These are phyloP conservation scores for Deilephila elpenor DNA, from an alignment of 2,888 invertebrate species.

Conservation along the genomic window DNA sequence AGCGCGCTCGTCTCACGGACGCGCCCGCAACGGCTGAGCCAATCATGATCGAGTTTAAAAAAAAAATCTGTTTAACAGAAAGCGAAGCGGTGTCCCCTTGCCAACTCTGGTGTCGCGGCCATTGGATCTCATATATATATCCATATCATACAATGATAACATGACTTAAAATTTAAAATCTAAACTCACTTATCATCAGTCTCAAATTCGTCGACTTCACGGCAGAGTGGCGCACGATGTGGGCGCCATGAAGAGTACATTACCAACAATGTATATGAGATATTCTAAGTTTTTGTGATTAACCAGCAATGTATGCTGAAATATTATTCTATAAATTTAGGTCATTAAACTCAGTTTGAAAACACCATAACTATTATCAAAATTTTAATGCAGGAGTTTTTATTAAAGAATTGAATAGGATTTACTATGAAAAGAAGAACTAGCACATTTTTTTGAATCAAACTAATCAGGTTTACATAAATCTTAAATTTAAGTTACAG, in stretches of 20 bases:
- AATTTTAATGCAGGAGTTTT: too few relatives aligned
- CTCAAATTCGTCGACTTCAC: conserved; percentile 65
- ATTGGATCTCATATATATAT: conserved; percentile 1
- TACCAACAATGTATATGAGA: too few relatives aligned
- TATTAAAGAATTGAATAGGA: too few relatives aligned
- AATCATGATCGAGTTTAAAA: background rate
- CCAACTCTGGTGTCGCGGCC: conserved; percentile 20
- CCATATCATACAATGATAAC: conserved; percentile 34
- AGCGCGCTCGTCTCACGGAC: conserved; percentile 47
- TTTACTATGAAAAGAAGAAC: too few relatives aligned
- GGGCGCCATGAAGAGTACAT: conserved; percentile 40
- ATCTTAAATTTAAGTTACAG: too few relatives aligned
- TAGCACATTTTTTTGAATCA: too few relatives aligned
- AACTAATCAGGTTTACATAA: too few relatives aligned
- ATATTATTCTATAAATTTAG: too few relatives aligned
- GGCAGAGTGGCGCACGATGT: conserved; percentile 32
- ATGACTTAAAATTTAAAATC: conserved; percentile 60
- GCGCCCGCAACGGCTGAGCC: conserved; percentile 29
- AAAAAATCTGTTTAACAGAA: conserved; percentile 30
- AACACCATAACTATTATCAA: too few relatives aligned
- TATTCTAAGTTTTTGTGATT: too few relatives aligned
- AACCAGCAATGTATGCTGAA: too few relatives aligned
- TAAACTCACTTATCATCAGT: conserved; percentile 75
- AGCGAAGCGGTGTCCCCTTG: conserved; percentile 16
- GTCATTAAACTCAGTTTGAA: too few relatives aligned